These are phyloP conservation scores for Chelonus insularis DNA, from an alignment of 1,140 invertebrate species.

Conservation along the genomic window DNA sequence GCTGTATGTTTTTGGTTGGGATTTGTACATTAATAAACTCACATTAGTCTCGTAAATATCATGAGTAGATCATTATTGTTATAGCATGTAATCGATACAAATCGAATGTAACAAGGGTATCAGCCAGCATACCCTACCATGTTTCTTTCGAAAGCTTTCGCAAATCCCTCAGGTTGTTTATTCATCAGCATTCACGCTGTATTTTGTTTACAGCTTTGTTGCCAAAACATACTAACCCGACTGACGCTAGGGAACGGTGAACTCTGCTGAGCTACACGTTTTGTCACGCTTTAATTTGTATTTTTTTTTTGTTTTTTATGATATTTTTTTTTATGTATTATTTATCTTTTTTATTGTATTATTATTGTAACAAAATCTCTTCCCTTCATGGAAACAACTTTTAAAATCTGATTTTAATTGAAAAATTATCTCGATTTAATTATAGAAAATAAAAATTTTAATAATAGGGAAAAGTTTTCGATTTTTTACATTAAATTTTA, in stretches of 20 bases:
- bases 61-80: conserved; percentile 28
- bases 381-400: no score
- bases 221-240: conserved; percentile 37
- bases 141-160: conserved; percentile 29
- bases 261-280: conserved; percentile 23
- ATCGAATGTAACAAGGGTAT: conserved; percentile 23
- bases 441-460: no score
- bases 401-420: no score
- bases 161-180: conserved; percentile 36
- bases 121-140: not conserved
- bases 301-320: conserved; percentile 18
- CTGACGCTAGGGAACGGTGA: conserved; percentile 20
- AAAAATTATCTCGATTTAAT: no score
- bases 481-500: no score
- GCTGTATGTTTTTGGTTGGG: no score
- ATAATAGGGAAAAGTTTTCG: no score
- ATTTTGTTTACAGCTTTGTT: conserved; percentile 44
- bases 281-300: conserved; percentile 26
- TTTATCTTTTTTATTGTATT: conserved; percentile 17
- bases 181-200: conserved; percentile 37
- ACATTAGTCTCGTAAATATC: conserved; percentile 3
- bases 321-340: not conserved
- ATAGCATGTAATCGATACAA: conserved; percentile 36
- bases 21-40: conserved; percentile 5
- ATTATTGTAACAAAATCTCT: no score